A percentile compares a stretch with the other conserved stretches of the same genome.
Evolutionary conservation across 1,140 invertebrate species (phyloP).

Genomic region (Hycleus cichorii): DNA sequence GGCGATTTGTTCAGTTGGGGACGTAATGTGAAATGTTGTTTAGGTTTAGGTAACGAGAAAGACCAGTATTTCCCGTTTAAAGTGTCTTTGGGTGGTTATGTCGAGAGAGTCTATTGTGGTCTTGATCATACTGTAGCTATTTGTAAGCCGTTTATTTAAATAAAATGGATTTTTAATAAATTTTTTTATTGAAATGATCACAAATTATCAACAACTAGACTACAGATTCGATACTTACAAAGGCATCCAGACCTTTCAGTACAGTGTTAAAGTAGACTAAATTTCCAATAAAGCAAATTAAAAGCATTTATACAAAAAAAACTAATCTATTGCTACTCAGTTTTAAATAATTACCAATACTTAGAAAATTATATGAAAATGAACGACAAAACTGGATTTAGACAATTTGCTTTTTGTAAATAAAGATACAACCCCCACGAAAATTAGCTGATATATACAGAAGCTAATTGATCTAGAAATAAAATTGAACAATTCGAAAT

Average conservation of each 20-base stretch:
- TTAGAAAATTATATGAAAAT: not conserved
- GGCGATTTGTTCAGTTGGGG: constrained; percentile 90
- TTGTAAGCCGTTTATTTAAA: constrained; percentile 62
- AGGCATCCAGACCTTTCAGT: not conserved
- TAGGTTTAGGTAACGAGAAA: constrained; percentile 71
- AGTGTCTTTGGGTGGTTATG: constrained; percentile 67
- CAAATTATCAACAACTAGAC: constrained; percentile 16
- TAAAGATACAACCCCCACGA: not conserved
- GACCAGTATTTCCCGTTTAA: constrained; percentile 86
- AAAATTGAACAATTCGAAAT: not conserved
- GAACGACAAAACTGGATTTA: not conserved
- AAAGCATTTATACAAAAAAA: not conserved
- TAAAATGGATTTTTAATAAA: constrained; percentile 8
- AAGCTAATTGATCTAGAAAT: not conserved
- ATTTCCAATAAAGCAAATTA: not conserved
- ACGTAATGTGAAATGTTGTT: constrained; percentile 69
- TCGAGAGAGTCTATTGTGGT: constrained; percentile 66
- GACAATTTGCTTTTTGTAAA: not conserved
- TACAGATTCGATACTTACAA: constrained; percentile 10
- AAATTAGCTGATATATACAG: not conserved
- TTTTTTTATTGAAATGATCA: constrained; percentile 17
- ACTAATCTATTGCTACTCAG: not conserved
- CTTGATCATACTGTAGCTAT: constrained; percentile 78
- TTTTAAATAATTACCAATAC: not conserved
- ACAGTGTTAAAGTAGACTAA: constrained; percentile 13